phyloP scores from a whole-genome alignment of 2,113 vertebrate species.

The Xiphorhynchus elegans region DNA sequence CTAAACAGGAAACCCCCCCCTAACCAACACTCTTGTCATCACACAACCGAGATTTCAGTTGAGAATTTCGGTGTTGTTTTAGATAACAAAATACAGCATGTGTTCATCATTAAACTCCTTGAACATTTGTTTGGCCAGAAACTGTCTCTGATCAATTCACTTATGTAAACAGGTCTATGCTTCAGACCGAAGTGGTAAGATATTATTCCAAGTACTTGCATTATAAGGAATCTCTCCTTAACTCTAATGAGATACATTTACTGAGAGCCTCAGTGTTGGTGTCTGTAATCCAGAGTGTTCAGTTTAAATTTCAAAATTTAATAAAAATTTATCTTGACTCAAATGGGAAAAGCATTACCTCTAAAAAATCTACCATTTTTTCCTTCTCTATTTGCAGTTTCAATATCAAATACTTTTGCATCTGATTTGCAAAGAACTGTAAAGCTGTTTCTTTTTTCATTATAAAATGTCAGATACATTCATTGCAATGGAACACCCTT shows the following conservation, averaged over 20 bases:
- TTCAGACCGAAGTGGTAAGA: conserved; percentile 27
- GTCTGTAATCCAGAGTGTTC: not conserved
- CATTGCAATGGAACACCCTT: not conserved
- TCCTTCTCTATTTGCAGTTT: not conserved
- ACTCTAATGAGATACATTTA: not conserved
- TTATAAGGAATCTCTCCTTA: conserved; percentile 2
- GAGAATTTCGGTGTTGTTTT: conserved; percentile 33
- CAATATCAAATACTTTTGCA: not conserved
- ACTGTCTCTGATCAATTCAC: conserved; percentile 10
- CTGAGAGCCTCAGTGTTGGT: not conserved
- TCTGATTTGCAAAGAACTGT: not conserved
- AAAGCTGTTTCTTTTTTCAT: not conserved
- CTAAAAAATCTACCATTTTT: not conserved
- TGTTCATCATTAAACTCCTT: conserved; percentile 31
- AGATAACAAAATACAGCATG: conserved; percentile 43
- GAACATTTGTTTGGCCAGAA: conserved; percentile 33
- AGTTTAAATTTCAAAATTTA: not conserved
- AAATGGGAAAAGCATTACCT: not conserved
- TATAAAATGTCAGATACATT: not conserved
- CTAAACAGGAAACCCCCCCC: not conserved
- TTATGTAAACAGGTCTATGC: conserved; percentile 26
- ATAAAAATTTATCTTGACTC: not conserved
- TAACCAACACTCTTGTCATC: not conserved
- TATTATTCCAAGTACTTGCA: conserved; percentile 19
- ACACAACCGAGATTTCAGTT: conserved; percentile 23